Base-by-base conservation (phyloP, 2,888 invertebrate genomes). In the Microchrysa polita region DNA sequence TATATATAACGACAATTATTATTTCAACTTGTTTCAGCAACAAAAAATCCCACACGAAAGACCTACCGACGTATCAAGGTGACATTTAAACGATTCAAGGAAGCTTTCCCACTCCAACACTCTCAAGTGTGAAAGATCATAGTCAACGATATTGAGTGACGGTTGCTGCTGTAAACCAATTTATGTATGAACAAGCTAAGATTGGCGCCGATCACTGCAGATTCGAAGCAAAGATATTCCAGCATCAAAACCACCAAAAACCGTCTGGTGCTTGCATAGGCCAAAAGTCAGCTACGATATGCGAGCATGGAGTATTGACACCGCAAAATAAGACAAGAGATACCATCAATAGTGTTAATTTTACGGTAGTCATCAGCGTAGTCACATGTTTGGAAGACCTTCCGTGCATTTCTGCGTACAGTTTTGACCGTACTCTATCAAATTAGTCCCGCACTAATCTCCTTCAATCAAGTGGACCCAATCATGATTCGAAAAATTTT, bases 21-120 rank as follows among this genome's bases (percentile, higher is more conserved):
- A 55, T 55, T 20, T 20, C 22, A 20, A 16, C 55, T 9, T 12
- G 5, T 12, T 7, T n/a, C 27, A 18, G 10, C 65, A 65, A 9
- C 65, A 65, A 48, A 16, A n/a, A 48, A 48, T 27, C 23, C 42
- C 48, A 44, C 16, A 23, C 2, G 63, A 42, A 22, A 48, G 23
- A 48, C 40, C 34, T 16, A n/a, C 61, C n/a, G 16, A 20, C 65
- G n/a, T 20, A 44, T 48, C 48, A 65, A 65, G 65, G 65, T 65
- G 65, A 65, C 65, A 65, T 65, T 61, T 48, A 48, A 65, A 12
- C 65, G 65, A 61, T 65, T 65, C 65, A 48, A 65, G 65, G 65
- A 65, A 65, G 65, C 65, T 65, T 65, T 65, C 48, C 48, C 65
- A 20, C 48, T 22, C 22, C 44, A 65, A 22, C 48, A 20, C 22